Base-by-base conservation (phyloP, 2,797 vertebrate species). In the Eulemur albifrons region DNA sequence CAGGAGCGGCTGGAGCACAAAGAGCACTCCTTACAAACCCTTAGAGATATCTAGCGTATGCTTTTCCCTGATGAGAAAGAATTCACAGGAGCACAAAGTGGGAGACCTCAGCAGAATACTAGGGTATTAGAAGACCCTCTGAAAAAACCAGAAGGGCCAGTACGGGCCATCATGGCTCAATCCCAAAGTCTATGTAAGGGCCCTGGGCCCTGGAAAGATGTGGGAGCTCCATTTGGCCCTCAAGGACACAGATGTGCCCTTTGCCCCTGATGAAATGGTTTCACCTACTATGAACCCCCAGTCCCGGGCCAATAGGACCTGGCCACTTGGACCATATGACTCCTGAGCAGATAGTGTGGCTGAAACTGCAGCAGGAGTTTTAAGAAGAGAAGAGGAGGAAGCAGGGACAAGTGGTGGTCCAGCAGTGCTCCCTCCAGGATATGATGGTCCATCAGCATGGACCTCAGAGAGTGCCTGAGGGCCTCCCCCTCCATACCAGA, bases 131-230 rank as follows among this genome's bases (percentile, higher is more conserved):
- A 99, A 96, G 99, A 98, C 98, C 98, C 98, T 96, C 98, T 99
- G 93, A 99, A 99, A 96, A 99, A 99, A 94, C 89, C 99, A 18
- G 99, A 99, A 98, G 99, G 99, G 83, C 99, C 99, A 0, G 99
- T 99, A 81, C 99, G 99, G 99, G 99, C 99, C 82, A 99, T 99
- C 99, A 99, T 99, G 98, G 99, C 99, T 57, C 99, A 99, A 97
- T 99, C 99, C 96, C 99, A 99, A 99, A 99, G 99, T 98, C 99
- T 99, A 20, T 99, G 99, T 65, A 99, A 99, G 96, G 99, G 99
- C 35, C 99, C 99, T 65, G 99, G 99, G 95, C 99, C 99, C 96
- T 99, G 99, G 98, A 99, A 99, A 92, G 99, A 99, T 94, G 99
- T 99, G 90, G 99, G 99, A 59, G 99, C 99, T 95, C 99, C 99